Percentiles rank a stretch among this genome's conserved stretches.
Evolutionary conservation across 2,888 invertebrate species (phyloP).

Genomic region (Drosophila paracracens): DNA sequence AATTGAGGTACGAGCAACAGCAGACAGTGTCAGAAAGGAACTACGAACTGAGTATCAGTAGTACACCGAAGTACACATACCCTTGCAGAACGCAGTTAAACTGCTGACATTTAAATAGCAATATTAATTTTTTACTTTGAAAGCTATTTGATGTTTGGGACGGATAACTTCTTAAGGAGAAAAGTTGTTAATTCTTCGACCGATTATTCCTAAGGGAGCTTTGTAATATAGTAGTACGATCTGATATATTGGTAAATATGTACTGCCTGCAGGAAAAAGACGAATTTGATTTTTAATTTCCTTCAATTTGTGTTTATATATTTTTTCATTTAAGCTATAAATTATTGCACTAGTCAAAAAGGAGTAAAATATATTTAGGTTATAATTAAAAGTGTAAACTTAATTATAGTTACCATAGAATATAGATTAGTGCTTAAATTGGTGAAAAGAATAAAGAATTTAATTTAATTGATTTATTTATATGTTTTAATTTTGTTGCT

Average conservation of each 20-base stretch:
- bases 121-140: neutral
- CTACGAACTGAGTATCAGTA: neutral
- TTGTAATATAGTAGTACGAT: neutral
- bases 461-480: neutral
- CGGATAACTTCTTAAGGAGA: neutral
- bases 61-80: neutral
- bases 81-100: neutral
- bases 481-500: neutral
- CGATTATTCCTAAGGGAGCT: neutral
- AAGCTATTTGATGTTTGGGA: neutral
- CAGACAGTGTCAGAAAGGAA: conserved; percentile 10
- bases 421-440: neutral
- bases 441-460: neutral
- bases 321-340: too few relatives aligned
- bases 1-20: conserved; percentile 61
- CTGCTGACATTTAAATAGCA: neutral
- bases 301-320: neutral
- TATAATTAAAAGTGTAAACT: neutral
- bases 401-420: neutral
- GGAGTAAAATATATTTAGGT: neutral
- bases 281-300: accelerated
- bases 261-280: accelerated
- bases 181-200: neutral
- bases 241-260: neutral
- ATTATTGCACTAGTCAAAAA: neutral